A percentile compares a stretch with the other conserved stretches of the same genome.
Conservation (phyloP, 1,140 invertebrate genomes). For the Bombus pascuorum region DNA sequence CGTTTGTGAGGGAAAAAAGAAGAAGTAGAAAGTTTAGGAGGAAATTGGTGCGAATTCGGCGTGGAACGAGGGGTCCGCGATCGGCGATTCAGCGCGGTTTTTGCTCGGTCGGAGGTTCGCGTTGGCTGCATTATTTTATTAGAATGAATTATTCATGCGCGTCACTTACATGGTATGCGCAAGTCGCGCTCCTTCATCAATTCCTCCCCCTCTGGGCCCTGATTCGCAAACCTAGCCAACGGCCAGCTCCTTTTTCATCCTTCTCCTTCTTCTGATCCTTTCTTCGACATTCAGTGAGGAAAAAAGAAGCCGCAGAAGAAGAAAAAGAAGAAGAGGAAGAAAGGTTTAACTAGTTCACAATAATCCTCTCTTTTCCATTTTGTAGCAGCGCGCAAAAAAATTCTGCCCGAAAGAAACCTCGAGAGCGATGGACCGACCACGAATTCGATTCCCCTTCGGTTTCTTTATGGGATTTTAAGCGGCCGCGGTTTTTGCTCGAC, state of each 20-base stretch:
- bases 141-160: conserved; percentile 81
- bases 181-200: conserved; percentile 80
- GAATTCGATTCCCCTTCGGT: conserved; percentile 3
- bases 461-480: conserved; percentile 50
- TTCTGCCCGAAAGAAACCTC: background rate
- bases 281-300: background rate
- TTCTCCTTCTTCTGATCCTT: background rate
- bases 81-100: conserved; percentile 47
- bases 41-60: conserved; percentile 27
- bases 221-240: conserved; percentile 21
- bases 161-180: conserved; percentile 81
- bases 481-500: conserved; percentile 15
- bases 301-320: no score
- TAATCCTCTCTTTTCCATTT: conserved; percentile 23
- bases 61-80: background rate
- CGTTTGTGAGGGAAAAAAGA: background rate
- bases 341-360: conserved; percentile 16
- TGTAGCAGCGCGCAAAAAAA: conserved; percentile 12
- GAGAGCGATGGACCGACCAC: background rate
- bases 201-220: conserved; percentile 42
- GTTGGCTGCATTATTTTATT: conserved; percentile 80
- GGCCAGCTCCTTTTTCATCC: conserved; percentile 19
- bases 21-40: background rate
- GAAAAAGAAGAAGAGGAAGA: background rate
- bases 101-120: conserved; percentile 48